phyloP scores from a whole-genome alignment of 2,797 vertebrate genomes.

The Melanotaenia nigrans region DNA sequence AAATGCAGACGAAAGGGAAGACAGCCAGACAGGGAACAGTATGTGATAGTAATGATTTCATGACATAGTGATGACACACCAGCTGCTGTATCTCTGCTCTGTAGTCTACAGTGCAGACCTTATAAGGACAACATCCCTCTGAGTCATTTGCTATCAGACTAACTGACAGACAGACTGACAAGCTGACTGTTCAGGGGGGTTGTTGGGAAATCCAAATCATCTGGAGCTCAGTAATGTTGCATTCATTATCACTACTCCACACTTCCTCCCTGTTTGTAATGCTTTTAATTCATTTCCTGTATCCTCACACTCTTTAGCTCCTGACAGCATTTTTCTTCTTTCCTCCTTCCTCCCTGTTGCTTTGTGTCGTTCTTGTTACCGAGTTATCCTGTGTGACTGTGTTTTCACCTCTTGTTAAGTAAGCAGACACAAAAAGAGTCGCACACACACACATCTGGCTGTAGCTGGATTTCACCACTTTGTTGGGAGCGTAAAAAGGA shows the following conservation, averaged over 20 bases:
- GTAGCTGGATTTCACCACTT: constrained; percentile 63
- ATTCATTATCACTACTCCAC: constrained; percentile 36
- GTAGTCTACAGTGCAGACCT: constrained; percentile 48
- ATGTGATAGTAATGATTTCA: constrained; percentile 47
- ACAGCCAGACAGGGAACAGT: constrained; percentile 11
- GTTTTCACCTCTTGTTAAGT: constrained; percentile 57
- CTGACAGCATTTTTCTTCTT: constrained; percentile 17
- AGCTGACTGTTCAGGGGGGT: background rate
- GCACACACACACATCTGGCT: constrained; percentile 59
- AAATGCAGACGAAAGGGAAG: constrained; percentile 11
- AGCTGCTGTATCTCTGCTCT: constrained; percentile 36
- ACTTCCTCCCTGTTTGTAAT: constrained; percentile 28
- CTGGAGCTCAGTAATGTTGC: constrained; percentile 7
- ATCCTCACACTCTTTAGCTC: constrained; percentile 39
- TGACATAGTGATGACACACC: constrained; percentile 58
- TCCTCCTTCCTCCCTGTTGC: constrained; percentile 13
- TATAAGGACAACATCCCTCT: constrained; percentile 66
- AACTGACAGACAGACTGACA: constrained; percentile 38
- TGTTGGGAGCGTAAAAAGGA: constrained; percentile 39
- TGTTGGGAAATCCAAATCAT: constrained; percentile 22
- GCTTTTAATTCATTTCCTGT: constrained; percentile 33
- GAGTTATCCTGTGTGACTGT: constrained; percentile 51
- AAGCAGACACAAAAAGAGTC: constrained; percentile 10
- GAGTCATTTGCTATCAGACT: constrained; percentile 35
- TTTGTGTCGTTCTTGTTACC: constrained; percentile 34